phyloP scores from a whole-genome alignment of 2,113 vertebrate species.

The Anarrhichthys ocellatus region DNA sequence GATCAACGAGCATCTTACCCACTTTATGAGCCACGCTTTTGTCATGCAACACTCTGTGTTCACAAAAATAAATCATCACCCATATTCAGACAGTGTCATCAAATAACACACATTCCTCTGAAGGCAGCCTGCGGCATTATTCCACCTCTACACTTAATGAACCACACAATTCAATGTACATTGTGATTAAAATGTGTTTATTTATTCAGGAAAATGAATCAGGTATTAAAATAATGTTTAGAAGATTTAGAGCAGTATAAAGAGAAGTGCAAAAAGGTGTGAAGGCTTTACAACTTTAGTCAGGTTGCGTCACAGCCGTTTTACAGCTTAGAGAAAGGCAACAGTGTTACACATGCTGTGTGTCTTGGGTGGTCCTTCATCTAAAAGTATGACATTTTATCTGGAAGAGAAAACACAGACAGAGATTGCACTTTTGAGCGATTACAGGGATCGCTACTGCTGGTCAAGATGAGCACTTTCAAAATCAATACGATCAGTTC shows the following conservation, averaged over 20 bases:
- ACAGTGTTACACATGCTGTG: slow-evolving; percentile 73
- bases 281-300: slow-evolving; percentile 71
- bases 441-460: slow-evolving; percentile 50
- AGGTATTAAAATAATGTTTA: slow-evolving; percentile 54
- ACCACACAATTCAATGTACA: slow-evolving; percentile 71
- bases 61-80: slow-evolving; percentile 49
- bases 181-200: slow-evolving; percentile 75
- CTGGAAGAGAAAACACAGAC: slow-evolving; percentile 82
- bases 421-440: slow-evolving; percentile 72
- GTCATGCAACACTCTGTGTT: slow-evolving; percentile 59
- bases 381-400: slow-evolving; percentile 86
- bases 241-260: slow-evolving; percentile 61
- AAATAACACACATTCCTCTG: neutral
- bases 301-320: slow-evolving; percentile 62
- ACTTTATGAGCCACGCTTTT: slow-evolving; percentile 32
- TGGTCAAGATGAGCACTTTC: slow-evolving; percentile 43
- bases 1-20: slow-evolving; percentile 50
- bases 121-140: slow-evolving; percentile 21
- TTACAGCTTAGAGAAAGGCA: slow-evolving; percentile 73
- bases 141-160: slow-evolving; percentile 54
- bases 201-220: slow-evolving; percentile 71
- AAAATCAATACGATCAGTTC: slow-evolving; percentile 15
- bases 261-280: slow-evolving; percentile 68
- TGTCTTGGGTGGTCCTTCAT: slow-evolving; percentile 76
- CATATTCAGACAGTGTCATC: neutral